Conservation (phyloP, 1,140 invertebrate genomes). For the Zelostemma sp. region DNA sequence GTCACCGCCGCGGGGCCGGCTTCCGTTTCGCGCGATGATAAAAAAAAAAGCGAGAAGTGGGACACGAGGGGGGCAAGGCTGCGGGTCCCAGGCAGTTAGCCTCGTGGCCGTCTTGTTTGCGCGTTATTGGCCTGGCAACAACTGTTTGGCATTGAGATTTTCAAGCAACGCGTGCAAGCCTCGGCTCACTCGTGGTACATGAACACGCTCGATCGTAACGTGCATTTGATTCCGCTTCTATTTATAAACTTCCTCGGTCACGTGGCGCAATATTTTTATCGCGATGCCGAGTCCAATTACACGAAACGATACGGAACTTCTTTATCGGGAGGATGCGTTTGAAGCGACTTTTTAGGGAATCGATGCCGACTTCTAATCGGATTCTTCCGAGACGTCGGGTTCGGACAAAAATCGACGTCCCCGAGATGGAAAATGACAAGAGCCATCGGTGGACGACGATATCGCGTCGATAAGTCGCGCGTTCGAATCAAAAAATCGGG, state of each 20-base stretch:
- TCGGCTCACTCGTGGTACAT: background rate
- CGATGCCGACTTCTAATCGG: background rate
- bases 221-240: background rate
- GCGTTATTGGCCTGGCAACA: conserved; percentile 57
- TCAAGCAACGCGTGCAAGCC: conserved; percentile 16
- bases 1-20: background rate
- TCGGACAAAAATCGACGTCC: background rate
- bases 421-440: background rate
- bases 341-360: background rate
- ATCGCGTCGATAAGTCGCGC: too few species aligned
- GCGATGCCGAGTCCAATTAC: too few species aligned
- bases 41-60: background rate
- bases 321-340: too few species aligned
- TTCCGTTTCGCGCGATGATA: background rate
- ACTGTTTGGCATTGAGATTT: conserved; percentile 49
- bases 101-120: conserved; percentile 49
- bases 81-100: conserved; percentile 35
- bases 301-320: too few species aligned
- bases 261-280: too few species aligned
- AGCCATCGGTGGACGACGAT: too few species aligned
- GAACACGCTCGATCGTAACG: background rate
- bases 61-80: conserved; percentile 39
- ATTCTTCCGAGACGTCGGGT: background rate
- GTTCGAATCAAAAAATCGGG: too few species aligned
- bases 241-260: background rate